phyloP scores from a whole-genome alignment of 2,888 invertebrate species.

The Cryptocheilus praepositus region DNA sequence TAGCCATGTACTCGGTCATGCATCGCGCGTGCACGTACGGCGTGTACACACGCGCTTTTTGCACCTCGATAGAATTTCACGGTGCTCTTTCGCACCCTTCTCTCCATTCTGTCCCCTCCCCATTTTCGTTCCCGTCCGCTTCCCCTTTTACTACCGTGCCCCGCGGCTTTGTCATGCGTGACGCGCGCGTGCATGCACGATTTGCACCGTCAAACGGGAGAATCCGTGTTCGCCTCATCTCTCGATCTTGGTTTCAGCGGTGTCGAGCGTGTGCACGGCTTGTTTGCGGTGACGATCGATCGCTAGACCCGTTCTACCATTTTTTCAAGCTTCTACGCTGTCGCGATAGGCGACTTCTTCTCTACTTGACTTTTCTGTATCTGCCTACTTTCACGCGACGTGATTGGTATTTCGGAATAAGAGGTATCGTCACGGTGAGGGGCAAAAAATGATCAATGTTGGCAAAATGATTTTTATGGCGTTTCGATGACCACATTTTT shows the following conservation, averaged over 20 bases:
- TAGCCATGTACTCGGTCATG: constrained; percentile 6
- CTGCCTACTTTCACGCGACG: neutral
- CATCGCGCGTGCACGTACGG: constrained; percentile 16
- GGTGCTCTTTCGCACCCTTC: constrained; percentile 1
- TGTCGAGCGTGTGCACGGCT: constrained; percentile 3
- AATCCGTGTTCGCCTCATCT: constrained; percentile 1
- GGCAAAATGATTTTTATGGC: no score
- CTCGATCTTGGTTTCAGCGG: constrained; percentile 3
- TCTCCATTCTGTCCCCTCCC: constrained; percentile 1
- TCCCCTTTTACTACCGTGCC: constrained; percentile 1
- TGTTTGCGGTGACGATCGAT: constrained; percentile 1
- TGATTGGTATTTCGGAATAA: no score
- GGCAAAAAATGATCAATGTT: no score
- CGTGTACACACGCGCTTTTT: constrained; percentile 15
- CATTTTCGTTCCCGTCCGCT: constrained; percentile 2
- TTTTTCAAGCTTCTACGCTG: neutral
- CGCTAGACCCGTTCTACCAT: neutral
- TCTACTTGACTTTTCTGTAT: neutral
- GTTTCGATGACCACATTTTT: no score
- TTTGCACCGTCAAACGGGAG: constrained; percentile 16
- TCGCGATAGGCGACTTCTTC: neutral
- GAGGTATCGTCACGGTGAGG: no score
- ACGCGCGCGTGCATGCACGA: constrained; percentile 14
- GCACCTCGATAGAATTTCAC: constrained; percentile 1
- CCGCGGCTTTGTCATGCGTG: constrained; percentile 15